Percentiles rank a stretch among this genome's conserved stretches.
Evolutionary conservation across 2,888 invertebrate genomes (phyloP).

Genomic region (Drosophila borealis): DNA sequence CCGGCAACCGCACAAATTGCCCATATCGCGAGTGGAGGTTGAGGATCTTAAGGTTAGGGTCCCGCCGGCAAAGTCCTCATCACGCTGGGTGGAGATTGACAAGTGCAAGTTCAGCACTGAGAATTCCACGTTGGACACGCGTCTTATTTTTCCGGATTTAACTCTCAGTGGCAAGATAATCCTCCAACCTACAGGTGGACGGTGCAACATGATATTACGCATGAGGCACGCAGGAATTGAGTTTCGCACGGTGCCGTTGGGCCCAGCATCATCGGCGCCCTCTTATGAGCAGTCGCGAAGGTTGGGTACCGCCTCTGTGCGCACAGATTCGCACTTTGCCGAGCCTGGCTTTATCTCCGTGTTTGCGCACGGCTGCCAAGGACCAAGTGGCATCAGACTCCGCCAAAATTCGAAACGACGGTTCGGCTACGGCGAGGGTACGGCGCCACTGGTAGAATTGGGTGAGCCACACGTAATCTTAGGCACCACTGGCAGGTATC

Average conservation of each 20-base stretch:
- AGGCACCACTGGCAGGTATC: constrained; percentile 64
- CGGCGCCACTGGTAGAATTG: constrained; percentile 56
- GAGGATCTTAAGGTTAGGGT: constrained; percentile 86
- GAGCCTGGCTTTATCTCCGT: constrained; percentile 94
- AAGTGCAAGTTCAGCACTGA: constrained; percentile 91
- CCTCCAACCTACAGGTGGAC: constrained; percentile 86
- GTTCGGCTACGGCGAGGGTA: constrained; percentile 67
- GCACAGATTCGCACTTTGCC: constrained; percentile 93
- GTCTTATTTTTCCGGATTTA: constrained; percentile 91
- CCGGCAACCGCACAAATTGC: constrained; percentile 75
- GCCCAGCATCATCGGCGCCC: constrained; percentile 48
- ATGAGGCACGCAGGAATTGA: constrained; percentile 92
- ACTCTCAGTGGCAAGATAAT: constrained; percentile 92
- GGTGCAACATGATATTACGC: constrained; percentile 92
- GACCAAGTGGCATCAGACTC: constrained; percentile 78
- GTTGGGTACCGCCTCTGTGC: constrained; percentile 83
- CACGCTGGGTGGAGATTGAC: constrained; percentile 89
- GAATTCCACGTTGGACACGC: constrained; percentile 90
- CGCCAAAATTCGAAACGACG: constrained; percentile 83
- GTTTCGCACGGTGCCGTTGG: constrained; percentile 89
- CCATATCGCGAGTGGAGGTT: constrained; percentile 78
- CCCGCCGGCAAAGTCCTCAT: constrained; percentile 88
- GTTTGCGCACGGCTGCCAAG: constrained; percentile 93
- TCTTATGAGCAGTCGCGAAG: constrained; percentile 78
- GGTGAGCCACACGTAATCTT: constrained; percentile 73